Conservation (phyloP, 2,888 invertebrate species). For the Drosophila paramelanica region DNA sequence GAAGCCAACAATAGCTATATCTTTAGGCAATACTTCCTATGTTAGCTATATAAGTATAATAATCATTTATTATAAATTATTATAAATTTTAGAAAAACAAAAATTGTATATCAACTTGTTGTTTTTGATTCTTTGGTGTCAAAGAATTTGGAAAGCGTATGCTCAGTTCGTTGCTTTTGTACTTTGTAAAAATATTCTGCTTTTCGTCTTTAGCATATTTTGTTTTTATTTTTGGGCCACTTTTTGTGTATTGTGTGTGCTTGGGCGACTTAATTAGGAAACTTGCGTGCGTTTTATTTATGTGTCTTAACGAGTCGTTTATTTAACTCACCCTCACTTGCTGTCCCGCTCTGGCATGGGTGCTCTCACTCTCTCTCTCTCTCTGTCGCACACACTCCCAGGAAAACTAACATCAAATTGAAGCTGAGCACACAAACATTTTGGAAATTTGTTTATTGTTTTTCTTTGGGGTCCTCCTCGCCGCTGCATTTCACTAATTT, state of each 20-base stretch:
- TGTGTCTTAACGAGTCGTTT: slow-evolving; percentile 81
- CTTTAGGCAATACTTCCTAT: too few species aligned
- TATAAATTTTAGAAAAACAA: too few species aligned
- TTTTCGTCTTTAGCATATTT: slow-evolving; percentile 18
- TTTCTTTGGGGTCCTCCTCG: slow-evolving; percentile 65
- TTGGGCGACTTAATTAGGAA: slow-evolving; percentile 79
- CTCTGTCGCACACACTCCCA: background rate
- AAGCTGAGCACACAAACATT: slow-evolving; percentile 66
- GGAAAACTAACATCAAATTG: slow-evolving; percentile 55
- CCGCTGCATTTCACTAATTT: slow-evolving; percentile 60
- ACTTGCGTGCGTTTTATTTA: slow-evolving; percentile 75
- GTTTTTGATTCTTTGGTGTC: too few species aligned
- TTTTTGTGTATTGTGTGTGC: slow-evolving; percentile 16
- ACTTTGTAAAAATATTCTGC: background rate
- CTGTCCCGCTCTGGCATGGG: slow-evolving; percentile 4
- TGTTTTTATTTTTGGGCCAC: slow-evolving; percentile 45
- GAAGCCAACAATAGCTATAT: too few species aligned
- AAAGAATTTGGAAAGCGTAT: slow-evolving; percentile 18
- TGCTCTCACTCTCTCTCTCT: background rate
- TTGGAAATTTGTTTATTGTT: slow-evolving; percentile 78
- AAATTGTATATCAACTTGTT: too few species aligned
- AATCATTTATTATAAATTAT: too few species aligned
- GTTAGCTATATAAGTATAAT: too few species aligned
- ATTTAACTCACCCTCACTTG: slow-evolving; percentile 61
- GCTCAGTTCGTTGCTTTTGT: slow-evolving; percentile 17